Conservation (phyloP, 2,113 vertebrate species). For the Rhizomys pruinosus region DNA sequence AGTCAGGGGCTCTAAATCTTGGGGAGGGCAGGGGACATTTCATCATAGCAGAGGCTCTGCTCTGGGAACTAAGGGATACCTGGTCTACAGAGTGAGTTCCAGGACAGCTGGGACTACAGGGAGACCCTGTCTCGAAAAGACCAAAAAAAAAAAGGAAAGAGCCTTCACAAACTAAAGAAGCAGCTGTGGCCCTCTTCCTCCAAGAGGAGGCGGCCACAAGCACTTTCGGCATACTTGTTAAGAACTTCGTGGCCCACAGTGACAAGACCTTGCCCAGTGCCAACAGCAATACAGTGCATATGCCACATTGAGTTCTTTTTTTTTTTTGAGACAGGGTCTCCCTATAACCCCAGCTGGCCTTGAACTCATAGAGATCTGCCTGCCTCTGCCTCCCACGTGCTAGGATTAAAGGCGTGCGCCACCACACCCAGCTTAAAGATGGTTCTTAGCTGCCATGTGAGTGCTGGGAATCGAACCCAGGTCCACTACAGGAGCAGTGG, state of each 20-base stretch:
- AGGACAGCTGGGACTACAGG: too few relatives aligned
- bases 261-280: neutral
- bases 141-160: neutral
- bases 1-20: neutral
- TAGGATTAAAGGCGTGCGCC: too few relatives aligned
- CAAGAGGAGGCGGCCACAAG: neutral
- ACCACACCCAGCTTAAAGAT: too few relatives aligned
- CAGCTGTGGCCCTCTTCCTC: neutral
- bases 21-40: neutral
- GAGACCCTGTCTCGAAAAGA: too few relatives aligned
- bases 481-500: too few relatives aligned
- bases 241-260: neutral
- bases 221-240: neutral
- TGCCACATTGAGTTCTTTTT: neutral
- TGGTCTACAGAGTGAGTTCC: too few relatives aligned
- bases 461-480: too few relatives aligned
- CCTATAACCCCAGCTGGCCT: too few relatives aligned
- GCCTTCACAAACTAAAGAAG: constrained; percentile 29
- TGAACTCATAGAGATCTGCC: too few relatives aligned
- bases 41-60: neutral
- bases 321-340: too few relatives aligned
- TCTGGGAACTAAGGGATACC: neutral
- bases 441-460: too few relatives aligned
- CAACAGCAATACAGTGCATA: fast-evolving
- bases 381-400: too few relatives aligned